Base-by-base conservation (phyloP, 2,797 vertebrate species). In the Epinephelus awoara region DNA sequence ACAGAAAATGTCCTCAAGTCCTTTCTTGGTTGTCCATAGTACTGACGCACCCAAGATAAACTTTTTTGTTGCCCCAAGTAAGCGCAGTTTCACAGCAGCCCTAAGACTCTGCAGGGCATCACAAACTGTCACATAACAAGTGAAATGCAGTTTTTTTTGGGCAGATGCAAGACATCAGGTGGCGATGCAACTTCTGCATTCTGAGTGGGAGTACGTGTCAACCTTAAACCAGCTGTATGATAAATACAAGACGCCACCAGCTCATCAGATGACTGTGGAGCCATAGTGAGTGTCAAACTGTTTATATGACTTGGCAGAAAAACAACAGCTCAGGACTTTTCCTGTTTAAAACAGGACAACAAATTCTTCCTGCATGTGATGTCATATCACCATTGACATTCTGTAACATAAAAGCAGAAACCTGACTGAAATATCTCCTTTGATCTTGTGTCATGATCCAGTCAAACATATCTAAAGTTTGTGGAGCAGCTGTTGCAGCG, bases 161-260 rank as follows among this genome's bases (percentile, higher is more conserved):
- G 0, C 81, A 96, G 96, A 95, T 44, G 93, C 93, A 6, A 92
- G 93, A 44, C 94, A 95, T 61, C 93, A 92, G 78, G 94, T 94
- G 66, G 91, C 92, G 2, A 88, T 95, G 91, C 94, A 94, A 46
- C 94, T 96, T 13, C 85, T 96, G 46, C 93, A 93, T 21, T 95
- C 96, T 0, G 96, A 96, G 84, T 95, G 94, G 92, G 94, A 95
- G 50, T 96, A 96, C 4, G 94, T 96, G 17, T 94, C 94, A 0
- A 90, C 89, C 21, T 77, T 96, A 50, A 94, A 91, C 79, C 93
- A 95, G 84, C 92, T 96, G 0, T 89, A 84, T 0, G 94, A 95
- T 21, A 91, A 89, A 75, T 95, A 95, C 84, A 94, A 82, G 85
- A 84, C 79, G 0, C 85, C 89, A 0, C 82, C 92, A 0, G 74